These are phyloP conservation scores for Percopsis omiscomaycus DNA, from an alignment of 2,797 vertebrate species.

Conservation along the genomic window DNA sequence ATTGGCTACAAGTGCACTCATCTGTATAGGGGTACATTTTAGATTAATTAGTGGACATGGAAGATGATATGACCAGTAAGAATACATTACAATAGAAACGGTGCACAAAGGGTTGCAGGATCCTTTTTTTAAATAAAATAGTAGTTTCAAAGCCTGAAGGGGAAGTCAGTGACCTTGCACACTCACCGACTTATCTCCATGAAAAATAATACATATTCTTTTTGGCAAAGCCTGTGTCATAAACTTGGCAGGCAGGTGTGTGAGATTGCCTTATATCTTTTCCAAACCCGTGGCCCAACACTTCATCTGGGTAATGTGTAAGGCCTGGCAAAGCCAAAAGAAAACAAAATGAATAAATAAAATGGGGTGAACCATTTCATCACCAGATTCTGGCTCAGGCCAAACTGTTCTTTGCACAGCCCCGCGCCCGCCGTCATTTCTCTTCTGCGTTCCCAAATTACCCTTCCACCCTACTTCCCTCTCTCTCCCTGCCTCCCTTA, in stretches of 20 bases:
- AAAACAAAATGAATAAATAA: slow-evolving; percentile 43
- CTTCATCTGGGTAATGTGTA: slow-evolving; percentile 59
- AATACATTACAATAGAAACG: no score
- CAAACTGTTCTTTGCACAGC: slow-evolving; percentile 6
- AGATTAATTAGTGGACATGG: no score
- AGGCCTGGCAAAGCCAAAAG: slow-evolving; percentile 51
- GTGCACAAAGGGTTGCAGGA: no score
- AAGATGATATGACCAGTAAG: no score
- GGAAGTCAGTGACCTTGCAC: slow-evolving; percentile 46
- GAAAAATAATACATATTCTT: slow-evolving; percentile 54
- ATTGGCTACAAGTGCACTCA: not conserved
- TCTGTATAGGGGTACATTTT: no score
- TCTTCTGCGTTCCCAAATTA: slow-evolving; percentile 20
- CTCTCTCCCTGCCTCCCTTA: slow-evolving; percentile 5
- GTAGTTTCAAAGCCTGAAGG: slow-evolving; percentile 7
- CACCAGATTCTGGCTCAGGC: slow-evolving; percentile 54
- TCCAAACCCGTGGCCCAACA: slow-evolving; percentile 62
- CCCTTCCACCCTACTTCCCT: slow-evolving; percentile 23
- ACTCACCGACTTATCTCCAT: slow-evolving; percentile 44
- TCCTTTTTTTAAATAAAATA: no score
- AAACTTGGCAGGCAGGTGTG: slow-evolving; percentile 46
- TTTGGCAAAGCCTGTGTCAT: slow-evolving; percentile 48
- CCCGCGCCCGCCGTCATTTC: slow-evolving; percentile 36
- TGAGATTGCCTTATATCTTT: slow-evolving; percentile 47
- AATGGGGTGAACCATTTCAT: slow-evolving; percentile 69